Percentiles rank a stretch among this genome's conserved stretches.
Conservation (phyloP, 2,113 vertebrate species). For the Gavia stellata region DNA sequence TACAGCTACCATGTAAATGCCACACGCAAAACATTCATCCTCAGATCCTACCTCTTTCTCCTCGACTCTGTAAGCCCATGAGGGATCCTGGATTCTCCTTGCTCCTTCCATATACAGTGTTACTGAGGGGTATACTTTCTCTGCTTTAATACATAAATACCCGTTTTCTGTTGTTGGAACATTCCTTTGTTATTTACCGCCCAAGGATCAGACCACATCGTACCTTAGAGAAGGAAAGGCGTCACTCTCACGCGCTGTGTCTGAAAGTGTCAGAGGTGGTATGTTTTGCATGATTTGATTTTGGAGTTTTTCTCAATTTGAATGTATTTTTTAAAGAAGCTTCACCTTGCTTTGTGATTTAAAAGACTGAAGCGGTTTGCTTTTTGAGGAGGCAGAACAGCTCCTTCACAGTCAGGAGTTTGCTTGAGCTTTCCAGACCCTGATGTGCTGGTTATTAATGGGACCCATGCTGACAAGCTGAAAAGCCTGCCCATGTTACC, state of each 20-base stretch:
- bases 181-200: neutral
- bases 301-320: neutral
- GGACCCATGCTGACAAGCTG: neutral
- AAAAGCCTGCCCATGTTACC: neutral
- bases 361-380: neutral
- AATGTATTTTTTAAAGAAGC: neutral
- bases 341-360: neutral
- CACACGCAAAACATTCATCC: neutral
- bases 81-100: neutral
- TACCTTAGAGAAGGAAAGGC: neutral
- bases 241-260: neutral
- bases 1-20: neutral
- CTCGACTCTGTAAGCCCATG: neutral
- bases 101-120: neutral
- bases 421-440: neutral
- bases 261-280: neutral
- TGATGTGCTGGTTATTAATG: neutral
- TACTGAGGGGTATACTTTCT: neutral
- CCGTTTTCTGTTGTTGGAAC: neutral
- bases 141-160: neutral
- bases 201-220: rapidly evolving
- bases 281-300: neutral
- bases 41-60: neutral
- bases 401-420: neutral
- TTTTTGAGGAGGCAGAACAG: neutral